Conservation (phyloP, 2,888 invertebrate genomes). For the Chymomyza caudatula region DNA sequence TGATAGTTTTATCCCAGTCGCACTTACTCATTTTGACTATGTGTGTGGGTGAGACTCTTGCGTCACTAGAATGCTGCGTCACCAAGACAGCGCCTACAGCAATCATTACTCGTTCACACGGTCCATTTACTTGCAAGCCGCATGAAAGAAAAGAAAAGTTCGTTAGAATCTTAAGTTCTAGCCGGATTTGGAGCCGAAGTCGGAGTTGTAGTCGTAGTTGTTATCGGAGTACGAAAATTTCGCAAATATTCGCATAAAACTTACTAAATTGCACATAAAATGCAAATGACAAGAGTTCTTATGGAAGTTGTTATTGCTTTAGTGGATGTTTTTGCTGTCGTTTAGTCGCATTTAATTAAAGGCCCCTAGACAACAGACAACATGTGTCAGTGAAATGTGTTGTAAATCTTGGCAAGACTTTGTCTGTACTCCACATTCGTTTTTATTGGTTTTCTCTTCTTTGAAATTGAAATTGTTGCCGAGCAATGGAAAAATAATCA, state of each 20-base stretch:
- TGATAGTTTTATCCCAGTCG: slow-evolving; percentile 24
- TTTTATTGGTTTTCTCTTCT: slow-evolving; percentile 4
- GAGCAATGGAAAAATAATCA: slow-evolving; percentile 2
- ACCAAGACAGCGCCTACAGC: not conserved
- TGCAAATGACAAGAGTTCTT: slow-evolving; percentile 13
- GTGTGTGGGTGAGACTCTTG: not conserved
- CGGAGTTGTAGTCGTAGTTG: not conserved
- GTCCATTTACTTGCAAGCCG: not conserved
- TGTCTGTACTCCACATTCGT: not conserved
- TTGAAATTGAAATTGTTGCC: not conserved
- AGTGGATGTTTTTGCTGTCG: slow-evolving; percentile 21
- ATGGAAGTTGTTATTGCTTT: slow-evolving; percentile 10
- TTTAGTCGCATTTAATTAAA: slow-evolving; percentile 61
- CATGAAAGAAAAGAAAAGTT: not conserved
- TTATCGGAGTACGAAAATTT: slow-evolving; percentile 60
- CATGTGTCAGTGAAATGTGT: slow-evolving; percentile 64
- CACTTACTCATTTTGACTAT: slow-evolving; percentile 4
- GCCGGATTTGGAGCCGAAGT: not conserved
- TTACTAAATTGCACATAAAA: slow-evolving; percentile 55
- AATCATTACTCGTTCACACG: slow-evolving; percentile 7
- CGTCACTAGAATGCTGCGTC: not conserved
- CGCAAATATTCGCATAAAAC: slow-evolving; percentile 65
- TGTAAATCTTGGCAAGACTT: slow-evolving; percentile 44
- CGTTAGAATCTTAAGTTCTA: not conserved
- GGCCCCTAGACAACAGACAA: slow-evolving; percentile 41